Base-by-base conservation (phyloP, 2,888 invertebrate genomes). In the Drosophila monieri region DNA sequence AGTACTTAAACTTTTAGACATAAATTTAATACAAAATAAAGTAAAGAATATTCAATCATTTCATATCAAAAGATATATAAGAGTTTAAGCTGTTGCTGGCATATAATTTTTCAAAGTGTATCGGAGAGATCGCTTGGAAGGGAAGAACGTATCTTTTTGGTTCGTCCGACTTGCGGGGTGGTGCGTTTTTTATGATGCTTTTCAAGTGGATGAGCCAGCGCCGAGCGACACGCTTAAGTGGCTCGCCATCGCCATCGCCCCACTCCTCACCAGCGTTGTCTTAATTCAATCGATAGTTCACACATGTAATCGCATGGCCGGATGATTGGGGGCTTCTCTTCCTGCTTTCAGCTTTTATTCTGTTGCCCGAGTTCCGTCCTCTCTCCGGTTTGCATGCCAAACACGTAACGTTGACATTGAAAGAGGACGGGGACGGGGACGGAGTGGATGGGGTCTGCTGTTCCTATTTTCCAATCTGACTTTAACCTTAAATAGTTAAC, bases 231-330 rank as follows among this genome's bases (percentile, higher is more conserved):
- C 85, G 80, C 84, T 83, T 80, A 85, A 83, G 81, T 81, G 81
- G 81, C 85, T 74, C 55, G 53, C 47, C 47, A 65, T 66, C 53
- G 62, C 60, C 43, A 52, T 62, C 55, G 23, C 21, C 59, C 35
- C 15, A 23, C 47, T 14, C 27, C 27, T 12, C 58, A 6, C 15
- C 35, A 73, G 66, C 77, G 15, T 80, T 77, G 74, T 78, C 85
- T 81, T 85, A 81, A 86, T 85, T 89, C 87, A 89, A 89, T 89
- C 89, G 89, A 88, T 86, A 77, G 86, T 86, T 83, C 86, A 80
- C 84, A 84, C 80, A 76, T 80, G 86, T 78, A 81, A 76, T 88
- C 88, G 72, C 78, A 80, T 77, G 67, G 58, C 54, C 61, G 54
- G 56, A 69, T 78, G 88, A 89, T 89, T 89, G 77, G 77, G 79